phyloP scores from a whole-genome alignment of 2,113 vertebrate genomes.

The Campylorhamphus procurvoides region DNA sequence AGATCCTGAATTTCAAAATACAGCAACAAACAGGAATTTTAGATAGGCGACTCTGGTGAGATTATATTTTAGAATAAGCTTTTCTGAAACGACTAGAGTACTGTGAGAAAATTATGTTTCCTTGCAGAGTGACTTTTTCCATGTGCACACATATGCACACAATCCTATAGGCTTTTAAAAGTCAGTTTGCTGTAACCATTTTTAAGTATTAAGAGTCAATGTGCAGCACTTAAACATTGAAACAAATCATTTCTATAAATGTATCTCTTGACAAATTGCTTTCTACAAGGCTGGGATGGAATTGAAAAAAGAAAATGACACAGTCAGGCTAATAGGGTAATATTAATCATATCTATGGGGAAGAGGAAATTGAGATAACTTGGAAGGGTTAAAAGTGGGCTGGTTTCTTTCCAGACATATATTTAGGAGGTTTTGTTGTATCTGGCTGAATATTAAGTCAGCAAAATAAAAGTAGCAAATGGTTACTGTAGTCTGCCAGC shows the following conservation, averaged over 20 bases:
- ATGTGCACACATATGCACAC: background rate
- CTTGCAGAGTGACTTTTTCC: slow-evolving; percentile 25
- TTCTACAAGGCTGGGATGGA: slow-evolving; percentile 45
- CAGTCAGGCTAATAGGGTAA: slow-evolving; percentile 20
- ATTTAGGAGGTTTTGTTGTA: slow-evolving; percentile 50
- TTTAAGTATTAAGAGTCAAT: slow-evolving; percentile 52
- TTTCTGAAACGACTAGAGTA: slow-evolving; percentile 16
- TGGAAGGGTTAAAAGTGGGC: slow-evolving; percentile 55
- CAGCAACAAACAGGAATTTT: slow-evolving; percentile 50
- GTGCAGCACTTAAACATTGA: slow-evolving; percentile 43
- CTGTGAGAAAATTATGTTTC: slow-evolving; percentile 57
- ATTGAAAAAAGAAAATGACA: slow-evolving; percentile 63
- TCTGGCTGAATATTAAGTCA: slow-evolving; percentile 60
- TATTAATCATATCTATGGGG: slow-evolving; percentile 37
- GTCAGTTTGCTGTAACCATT: slow-evolving; percentile 23
- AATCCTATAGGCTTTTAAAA: slow-evolving; percentile 35
- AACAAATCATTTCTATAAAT: slow-evolving; percentile 67
- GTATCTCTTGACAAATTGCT: slow-evolving; percentile 44
- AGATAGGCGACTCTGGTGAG: slow-evolving; percentile 30
- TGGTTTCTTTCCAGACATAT: slow-evolving; percentile 37
- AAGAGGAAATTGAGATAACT: slow-evolving; percentile 59
- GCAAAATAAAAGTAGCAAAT: slow-evolving; percentile 60
- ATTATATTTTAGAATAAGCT: slow-evolving; percentile 43
- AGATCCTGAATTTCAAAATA: slow-evolving; percentile 56
- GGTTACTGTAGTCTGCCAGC: slow-evolving; percentile 48